These are phyloP conservation scores for Nannobrachium achirus DNA, from an alignment of 2,113 vertebrate species.

Conservation along the genomic window DNA sequence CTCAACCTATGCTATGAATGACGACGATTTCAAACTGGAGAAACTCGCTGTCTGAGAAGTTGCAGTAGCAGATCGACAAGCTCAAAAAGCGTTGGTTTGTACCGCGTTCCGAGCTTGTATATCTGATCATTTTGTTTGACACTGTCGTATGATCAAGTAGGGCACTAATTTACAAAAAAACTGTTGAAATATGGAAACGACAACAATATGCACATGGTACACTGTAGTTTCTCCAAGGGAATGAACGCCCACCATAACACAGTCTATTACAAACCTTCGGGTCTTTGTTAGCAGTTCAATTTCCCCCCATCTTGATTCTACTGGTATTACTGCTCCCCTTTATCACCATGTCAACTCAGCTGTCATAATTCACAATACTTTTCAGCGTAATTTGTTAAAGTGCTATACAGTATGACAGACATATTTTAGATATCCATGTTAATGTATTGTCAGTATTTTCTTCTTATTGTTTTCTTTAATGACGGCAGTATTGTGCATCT, in stretches of 20 bases:
- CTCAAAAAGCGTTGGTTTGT: no score
- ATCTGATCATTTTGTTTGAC: no score
- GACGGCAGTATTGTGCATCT: slow-evolving; percentile 34
- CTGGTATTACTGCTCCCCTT: slow-evolving; percentile 21
- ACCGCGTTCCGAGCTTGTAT: no score
- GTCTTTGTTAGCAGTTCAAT: slow-evolving; percentile 1
- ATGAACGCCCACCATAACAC: background rate
- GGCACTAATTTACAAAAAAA: no score
- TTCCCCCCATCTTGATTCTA: background rate
- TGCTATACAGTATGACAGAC: slow-evolving; percentile 33
- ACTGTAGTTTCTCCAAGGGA: no score
- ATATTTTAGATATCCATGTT: slow-evolving; percentile 39
- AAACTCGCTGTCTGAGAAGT: slow-evolving; percentile 16
- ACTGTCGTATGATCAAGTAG: no score
- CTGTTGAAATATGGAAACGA: no score
- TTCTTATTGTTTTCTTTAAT: slow-evolving; percentile 44
- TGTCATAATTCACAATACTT: slow-evolving; percentile 40
- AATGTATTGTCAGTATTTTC: slow-evolving; percentile 38
- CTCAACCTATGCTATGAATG: background rate
- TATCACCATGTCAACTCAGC: slow-evolving; percentile 30
- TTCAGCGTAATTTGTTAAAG: slow-evolving; percentile 28
- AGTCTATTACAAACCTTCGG: background rate
- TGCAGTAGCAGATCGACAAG: background rate
- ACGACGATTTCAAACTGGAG: slow-evolving; percentile 6
- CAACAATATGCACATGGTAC: no score